phyloP scores from a whole-genome alignment of 2,797 vertebrate genomes.

The Amniataba percoides region DNA sequence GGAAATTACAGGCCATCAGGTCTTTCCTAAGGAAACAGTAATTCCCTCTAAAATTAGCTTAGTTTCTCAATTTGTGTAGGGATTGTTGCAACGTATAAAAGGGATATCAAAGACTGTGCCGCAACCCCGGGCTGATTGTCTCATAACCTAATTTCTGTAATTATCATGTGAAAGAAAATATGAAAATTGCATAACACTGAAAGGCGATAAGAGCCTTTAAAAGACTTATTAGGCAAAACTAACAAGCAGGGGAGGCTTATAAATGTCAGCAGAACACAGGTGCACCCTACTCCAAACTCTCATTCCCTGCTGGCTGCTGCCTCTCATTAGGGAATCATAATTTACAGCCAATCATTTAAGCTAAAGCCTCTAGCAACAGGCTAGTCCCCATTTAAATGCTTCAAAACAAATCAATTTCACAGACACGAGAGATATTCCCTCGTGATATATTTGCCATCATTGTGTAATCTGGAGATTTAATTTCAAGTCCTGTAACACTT shows the following conservation, averaged over 20 bases:
- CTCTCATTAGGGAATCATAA: conserved; percentile 63
- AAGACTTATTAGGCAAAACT: conserved; percentile 59
- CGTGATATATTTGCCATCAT: conserved; percentile 3
- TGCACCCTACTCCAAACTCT: conserved; percentile 46
- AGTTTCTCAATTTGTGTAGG: conserved; percentile 32
- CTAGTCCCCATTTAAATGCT: conserved; percentile 43
- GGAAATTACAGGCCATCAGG: conserved; percentile 45
- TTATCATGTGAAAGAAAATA: conserved; percentile 68
- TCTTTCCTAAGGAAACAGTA: conserved; percentile 29
- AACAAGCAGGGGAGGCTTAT: conserved; percentile 44
- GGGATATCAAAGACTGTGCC: conserved; percentile 28
- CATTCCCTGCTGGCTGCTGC: conserved; percentile 36
- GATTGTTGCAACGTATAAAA: conserved; percentile 44
- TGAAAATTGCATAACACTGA: conserved; percentile 55
- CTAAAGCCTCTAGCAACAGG: conserved; percentile 49
- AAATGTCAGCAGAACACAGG: conserved; percentile 68
- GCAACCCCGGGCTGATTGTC: conserved; percentile 38
- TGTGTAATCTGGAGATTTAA: conserved; percentile 34
- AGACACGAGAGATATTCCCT: conserved; percentile 24
- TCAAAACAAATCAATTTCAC: conserved; percentile 44
- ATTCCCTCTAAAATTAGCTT: conserved; percentile 44
- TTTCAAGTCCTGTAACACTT: conserved; percentile 28
- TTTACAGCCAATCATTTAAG: conserved; percentile 51
- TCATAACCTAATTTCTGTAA: conserved; percentile 55
- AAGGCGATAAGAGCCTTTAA: conserved; percentile 53